phyloP scores from a whole-genome alignment of 2,888 invertebrate genomes.

The Drosophila kuntzei region DNA sequence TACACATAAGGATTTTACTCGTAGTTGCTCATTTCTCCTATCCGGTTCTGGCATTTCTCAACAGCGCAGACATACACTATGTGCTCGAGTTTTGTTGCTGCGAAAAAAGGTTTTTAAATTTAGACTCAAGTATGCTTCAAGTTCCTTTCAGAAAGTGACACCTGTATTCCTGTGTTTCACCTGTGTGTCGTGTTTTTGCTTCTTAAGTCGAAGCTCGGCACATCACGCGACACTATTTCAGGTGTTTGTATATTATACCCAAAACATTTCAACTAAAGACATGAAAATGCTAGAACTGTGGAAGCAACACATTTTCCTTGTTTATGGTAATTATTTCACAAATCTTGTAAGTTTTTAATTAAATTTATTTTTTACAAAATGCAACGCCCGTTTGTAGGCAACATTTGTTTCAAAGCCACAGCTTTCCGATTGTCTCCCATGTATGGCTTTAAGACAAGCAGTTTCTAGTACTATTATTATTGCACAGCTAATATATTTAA shows the following conservation, averaged over 20 bases:
- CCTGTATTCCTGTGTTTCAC: constrained; percentile 20
- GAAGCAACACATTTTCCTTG: constrained; percentile 50
- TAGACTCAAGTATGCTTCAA: constrained; percentile 66
- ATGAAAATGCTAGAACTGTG: constrained; percentile 11
- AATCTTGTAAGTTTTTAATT: constrained; percentile 70
- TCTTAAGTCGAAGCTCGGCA: constrained; percentile 1
- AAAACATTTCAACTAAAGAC: constrained; percentile 39
- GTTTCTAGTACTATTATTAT: not conserved
- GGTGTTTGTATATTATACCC: constrained; percentile 57
- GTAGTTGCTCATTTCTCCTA: constrained; percentile 55
- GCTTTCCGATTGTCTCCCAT: not conserved
- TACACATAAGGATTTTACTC: constrained; percentile 27
- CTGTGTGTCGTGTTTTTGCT: constrained; percentile 29
- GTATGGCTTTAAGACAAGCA: not conserved
- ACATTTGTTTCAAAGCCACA: constrained; percentile 2
- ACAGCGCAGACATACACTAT: constrained; percentile 16
- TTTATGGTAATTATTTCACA: constrained; percentile 71
- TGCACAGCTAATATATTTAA: not conserved
- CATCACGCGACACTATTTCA: constrained; percentile 37
- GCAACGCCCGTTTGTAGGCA: constrained; percentile 24
- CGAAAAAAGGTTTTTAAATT: constrained; percentile 66
- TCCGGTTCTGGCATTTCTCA: constrained; percentile 24
- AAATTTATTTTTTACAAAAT: constrained; percentile 61
- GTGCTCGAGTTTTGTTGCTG: constrained; percentile 37
- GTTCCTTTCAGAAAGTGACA: constrained; percentile 59